Percentiles rank a stretch among this genome's conserved stretches.
These are phyloP conservation scores for Psittacula derbiana DNA, from an alignment of 2,797 vertebrate genomes.

Conservation along the genomic window DNA sequence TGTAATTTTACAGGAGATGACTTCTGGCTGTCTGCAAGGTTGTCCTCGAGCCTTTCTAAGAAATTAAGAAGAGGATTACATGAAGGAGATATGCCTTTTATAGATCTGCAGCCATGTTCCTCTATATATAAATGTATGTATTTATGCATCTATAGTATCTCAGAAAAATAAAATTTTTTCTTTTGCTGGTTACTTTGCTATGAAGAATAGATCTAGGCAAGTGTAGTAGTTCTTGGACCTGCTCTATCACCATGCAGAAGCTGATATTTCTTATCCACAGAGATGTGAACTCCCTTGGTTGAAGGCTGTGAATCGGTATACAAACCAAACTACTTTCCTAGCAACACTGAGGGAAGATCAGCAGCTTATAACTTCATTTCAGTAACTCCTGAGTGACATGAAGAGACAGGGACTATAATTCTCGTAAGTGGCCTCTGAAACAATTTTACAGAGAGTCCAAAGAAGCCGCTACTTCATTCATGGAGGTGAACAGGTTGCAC, in stretches of 20 bases:
- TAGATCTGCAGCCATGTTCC: neutral
- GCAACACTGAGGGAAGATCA: neutral
- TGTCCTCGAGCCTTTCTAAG: neutral
- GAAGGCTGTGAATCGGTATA: neutral
- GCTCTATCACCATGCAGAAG: neutral
- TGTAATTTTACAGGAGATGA: neutral
- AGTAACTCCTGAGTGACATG: no score
- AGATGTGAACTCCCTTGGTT: neutral
- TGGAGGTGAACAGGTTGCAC: accelerated
- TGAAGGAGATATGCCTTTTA: neutral
- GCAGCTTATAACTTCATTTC: neutral
- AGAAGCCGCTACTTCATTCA: accelerated
- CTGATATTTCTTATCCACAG: neutral
- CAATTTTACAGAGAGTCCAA: neutral
- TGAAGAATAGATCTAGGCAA: neutral
- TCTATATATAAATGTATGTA: neutral
- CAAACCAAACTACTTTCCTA: neutral
- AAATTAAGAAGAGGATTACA: neutral
- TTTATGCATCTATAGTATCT: neutral
- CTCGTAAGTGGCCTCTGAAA: neutral
- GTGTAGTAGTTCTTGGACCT: neutral
- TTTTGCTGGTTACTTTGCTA: neutral
- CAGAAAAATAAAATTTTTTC: neutral
- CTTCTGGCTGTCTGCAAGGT: neutral
- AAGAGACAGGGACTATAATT: neutral